Base-by-base conservation (phyloP, 1,140 invertebrate genomes). In the Drosophila mojavensis region DNA sequence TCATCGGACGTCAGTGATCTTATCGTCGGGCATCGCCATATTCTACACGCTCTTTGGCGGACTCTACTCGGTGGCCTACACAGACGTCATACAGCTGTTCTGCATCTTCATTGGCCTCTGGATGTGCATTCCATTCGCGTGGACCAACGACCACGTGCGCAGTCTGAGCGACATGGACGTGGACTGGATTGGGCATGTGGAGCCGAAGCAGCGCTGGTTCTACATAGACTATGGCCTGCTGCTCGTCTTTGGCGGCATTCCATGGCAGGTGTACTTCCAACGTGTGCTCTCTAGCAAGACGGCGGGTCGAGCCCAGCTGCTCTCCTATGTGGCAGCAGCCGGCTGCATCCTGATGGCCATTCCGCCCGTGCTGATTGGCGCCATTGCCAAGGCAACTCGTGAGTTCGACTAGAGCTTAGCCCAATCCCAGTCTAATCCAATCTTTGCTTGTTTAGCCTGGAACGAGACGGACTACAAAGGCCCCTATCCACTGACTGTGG, bases 201-300 rank as follows among this genome's bases (percentile, higher is more conserved):
- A 96, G 7, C 92, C 95, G 0, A 92, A 94, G 5, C 95, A 97
- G 65, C 95, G 96, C 47, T 97, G 96, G 91, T 95, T 94, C 56
- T 99, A 99, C 92, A 90, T 98, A 20, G 99, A 99, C 93, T 96
- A 97, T 75, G 97, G 97, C 24, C 93, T 99, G 59, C 94, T 99
- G 53, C 94, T 99, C 7, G 94, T 99, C 48, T 99, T 99, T 86
- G 99, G 99, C 7, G 99, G 99, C 26, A 99, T 99, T 81, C 99
- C 99, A 0, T 99, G 99, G 99, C 98, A 98, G 95, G 98, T 99
- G 4, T 99, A 99, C 92, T 99, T 99, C 93, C 99, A 99, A 94
- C 93, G 99, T 47, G 98, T 99, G 0, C 93, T 99, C 59, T 99
- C 98, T 41, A 98, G 97, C 75, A 98, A 98, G 94, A 97, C 97